Conservation (phyloP, 2,888 invertebrate species). For the Drosophila neutralis region DNA sequence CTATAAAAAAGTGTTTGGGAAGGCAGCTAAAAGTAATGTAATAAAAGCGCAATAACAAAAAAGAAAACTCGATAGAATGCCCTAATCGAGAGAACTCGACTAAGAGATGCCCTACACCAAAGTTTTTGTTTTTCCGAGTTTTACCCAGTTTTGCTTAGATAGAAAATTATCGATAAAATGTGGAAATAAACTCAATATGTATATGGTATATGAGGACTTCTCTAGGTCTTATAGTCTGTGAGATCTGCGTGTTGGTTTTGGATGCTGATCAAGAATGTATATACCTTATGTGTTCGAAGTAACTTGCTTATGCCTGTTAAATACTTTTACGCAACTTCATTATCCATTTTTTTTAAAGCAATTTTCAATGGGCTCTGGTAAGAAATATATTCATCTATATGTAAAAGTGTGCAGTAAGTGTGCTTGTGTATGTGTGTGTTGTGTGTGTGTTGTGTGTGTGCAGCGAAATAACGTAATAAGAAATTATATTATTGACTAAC, state of each 20-base stretch:
- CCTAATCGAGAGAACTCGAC: neutral
- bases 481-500: slow-evolving; percentile 75
- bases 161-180: neutral
- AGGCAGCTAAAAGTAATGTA: neutral
- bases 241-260: neutral
- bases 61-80: neutral
- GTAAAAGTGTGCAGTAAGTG: neutral
- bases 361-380: neutral
- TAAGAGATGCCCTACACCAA: neutral
- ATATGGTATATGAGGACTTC: neutral
- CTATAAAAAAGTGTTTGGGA: neutral
- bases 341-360: neutral
- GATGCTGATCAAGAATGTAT: neutral
- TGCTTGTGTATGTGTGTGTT: neutral
- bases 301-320: neutral
- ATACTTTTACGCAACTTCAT: neutral
- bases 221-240: neutral
- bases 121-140: neutral
- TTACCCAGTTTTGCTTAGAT: neutral
- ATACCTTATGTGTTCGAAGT: neutral
- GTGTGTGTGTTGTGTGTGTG: slow-evolving; percentile 1
- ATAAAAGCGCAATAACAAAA: neutral
- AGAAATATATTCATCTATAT: neutral
- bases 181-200: neutral
- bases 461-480: slow-evolving; percentile 63